phyloP scores from a whole-genome alignment of 2,888 invertebrate species.

The Acanthoscelides obtectus region DNA sequence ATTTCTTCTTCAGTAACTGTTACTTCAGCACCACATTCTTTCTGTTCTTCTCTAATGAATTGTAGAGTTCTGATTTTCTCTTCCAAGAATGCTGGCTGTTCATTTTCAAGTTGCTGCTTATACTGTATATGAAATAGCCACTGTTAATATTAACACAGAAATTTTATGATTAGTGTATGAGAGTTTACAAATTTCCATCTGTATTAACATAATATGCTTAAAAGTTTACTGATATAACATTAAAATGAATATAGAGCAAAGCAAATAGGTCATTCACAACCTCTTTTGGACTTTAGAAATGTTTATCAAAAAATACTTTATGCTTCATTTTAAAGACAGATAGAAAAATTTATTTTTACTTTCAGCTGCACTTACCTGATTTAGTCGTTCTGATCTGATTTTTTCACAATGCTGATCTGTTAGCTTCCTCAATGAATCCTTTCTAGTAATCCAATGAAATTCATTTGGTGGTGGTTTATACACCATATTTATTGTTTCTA shows the following conservation, averaged over 20 bases:
- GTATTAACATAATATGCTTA: no score
- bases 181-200: no score
- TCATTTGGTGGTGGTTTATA: constrained; percentile 68
- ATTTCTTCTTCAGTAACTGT: constrained; percentile 68
- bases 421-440: constrained; percentile 66
- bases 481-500: constrained; percentile 73
- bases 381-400: constrained; percentile 59
- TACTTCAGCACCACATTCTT: constrained; percentile 58
- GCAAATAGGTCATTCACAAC: no score
- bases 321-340: neutral
- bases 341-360: neutral
- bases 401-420: constrained; percentile 69
- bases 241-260: no score
- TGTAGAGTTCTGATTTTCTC: constrained; percentile 68
- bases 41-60: constrained; percentile 73
- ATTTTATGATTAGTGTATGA: no score
- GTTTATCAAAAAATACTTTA: no score
- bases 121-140: constrained; percentile 3
- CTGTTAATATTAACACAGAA: neutral
- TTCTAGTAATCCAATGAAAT: constrained; percentile 61
- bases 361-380: constrained; percentile 43
- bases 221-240: no score
- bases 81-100: constrained; percentile 68
- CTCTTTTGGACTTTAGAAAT: no score
- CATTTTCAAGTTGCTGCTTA: constrained; percentile 56